Percentiles rank a stretch among this genome's conserved stretches.
These are phyloP conservation scores for Drosophila tripunctata DNA, from an alignment of 2,888 invertebrate species.

Conservation along the genomic window DNA sequence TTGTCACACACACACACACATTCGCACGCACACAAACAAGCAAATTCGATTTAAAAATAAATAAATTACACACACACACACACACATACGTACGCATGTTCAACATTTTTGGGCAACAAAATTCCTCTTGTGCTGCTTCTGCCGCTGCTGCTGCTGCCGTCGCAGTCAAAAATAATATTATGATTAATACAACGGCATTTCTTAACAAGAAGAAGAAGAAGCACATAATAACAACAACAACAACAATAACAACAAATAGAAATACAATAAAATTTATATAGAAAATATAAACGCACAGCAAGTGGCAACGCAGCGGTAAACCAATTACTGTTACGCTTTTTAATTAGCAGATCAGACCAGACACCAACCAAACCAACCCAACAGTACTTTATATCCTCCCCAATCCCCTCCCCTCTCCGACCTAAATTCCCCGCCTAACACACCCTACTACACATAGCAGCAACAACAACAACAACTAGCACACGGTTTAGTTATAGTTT, in stretches of 20 bases:
- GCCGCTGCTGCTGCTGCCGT: too few species aligned
- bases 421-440: neutral
- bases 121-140: slow-evolving; percentile 56
- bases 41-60: slow-evolving; percentile 75
- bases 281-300: slow-evolving; percentile 48
- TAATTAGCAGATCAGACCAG: slow-evolving; percentile 72
- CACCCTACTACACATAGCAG: neutral
- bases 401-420: slow-evolving; percentile 22
- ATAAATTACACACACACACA: slow-evolving; percentile 73
- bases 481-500: slow-evolving; percentile 32
- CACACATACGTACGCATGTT: slow-evolving; percentile 39
- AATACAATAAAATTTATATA: slow-evolving; percentile 34
- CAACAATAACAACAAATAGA: slow-evolving; percentile 19
- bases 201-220: too few species aligned
- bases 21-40: slow-evolving; percentile 28
- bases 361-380: too few species aligned
- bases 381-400: too few species aligned
- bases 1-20: slow-evolving; percentile 57
- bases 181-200: slow-evolving; percentile 75
- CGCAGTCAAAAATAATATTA: slow-evolving; percentile 70
- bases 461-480: slow-evolving; percentile 7
- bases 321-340: slow-evolving; percentile 77
- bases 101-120: slow-evolving; percentile 57
- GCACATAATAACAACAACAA: too few species aligned
- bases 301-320: slow-evolving; percentile 75